Evolutionary conservation across 2,113 vertebrate genomes (phyloP), one percentile per base, ranked within the genome.

Genomic region (Cinclus mexicanus): DNA sequence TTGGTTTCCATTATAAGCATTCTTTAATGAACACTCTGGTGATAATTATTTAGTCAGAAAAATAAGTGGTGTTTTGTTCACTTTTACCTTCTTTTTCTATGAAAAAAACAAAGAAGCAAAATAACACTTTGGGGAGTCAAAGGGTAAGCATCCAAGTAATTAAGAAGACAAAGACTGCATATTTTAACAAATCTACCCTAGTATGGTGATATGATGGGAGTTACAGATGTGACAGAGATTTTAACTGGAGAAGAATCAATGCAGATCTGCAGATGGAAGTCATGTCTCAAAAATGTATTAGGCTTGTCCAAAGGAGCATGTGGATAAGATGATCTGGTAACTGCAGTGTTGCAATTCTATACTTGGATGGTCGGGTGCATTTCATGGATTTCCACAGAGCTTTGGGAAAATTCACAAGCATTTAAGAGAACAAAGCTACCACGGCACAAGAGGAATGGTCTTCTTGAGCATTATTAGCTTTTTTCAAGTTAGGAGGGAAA

Each of bases 151-250:
- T 42, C 23, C 19, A 77, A 93, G 70, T 44, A 59, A 83, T 44
- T 63, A 56, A 64, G 52, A 71, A 86, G 64, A 85, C 25, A 78
- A 91, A 93, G 71, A 59, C 50, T 31, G 15, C 49, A 25, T 75
- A 69, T 63, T 94, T 87, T 78, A 81, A 56, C 14, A 92, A 75
- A 22, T 37, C 64, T 70, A 41, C 33, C 44, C 52, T 44, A 49
- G 35, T 55, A 78, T 16, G 4, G n/a, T 64, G 59, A 68, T 50
- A 25, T 68, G 71, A 90, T 74, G 55, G 50, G 47, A 89, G 42
- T 90, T 93, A 67, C 63, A 96, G 83, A 89, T 95, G 93, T 70
- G 44, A 56, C 37, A 65, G 78, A 41, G 53, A 80, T 90, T 92
- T 76, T 83, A 81, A 67, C 60, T 35, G 63, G n/a, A 78, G 35